Conservation (phyloP, 1,140 invertebrate genomes). For the Drosophila grimshawi region DNA sequence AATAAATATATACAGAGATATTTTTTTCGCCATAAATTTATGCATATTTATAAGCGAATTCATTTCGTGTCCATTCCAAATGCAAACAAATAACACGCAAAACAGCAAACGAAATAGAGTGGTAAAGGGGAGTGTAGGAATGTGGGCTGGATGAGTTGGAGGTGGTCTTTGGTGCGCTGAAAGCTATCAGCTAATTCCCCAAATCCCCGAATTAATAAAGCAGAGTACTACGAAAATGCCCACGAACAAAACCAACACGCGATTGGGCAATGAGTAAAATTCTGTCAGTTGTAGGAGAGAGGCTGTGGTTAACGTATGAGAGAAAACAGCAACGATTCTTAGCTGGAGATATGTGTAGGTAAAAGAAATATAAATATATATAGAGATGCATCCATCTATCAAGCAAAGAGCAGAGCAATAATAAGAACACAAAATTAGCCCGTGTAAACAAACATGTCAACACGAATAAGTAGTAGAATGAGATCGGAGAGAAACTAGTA, state of each 20-base stretch:
- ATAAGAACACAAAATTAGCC: slow-evolving; percentile 62
- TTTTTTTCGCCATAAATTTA: slow-evolving; percentile 70
- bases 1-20: slow-evolving; percentile 35
- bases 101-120: slow-evolving; percentile 16
- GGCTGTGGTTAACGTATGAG: slow-evolving; percentile 41
- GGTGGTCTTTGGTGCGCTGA: slow-evolving; percentile 8
- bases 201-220: slow-evolving; percentile 82
- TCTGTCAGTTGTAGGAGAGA: slow-evolving; percentile 7
- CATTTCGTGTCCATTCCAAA: slow-evolving; percentile 76
- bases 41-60: slow-evolving; percentile 78
- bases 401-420: slow-evolving; percentile 12
- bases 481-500: slow-evolving; percentile 8
- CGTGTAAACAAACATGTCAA: slow-evolving; percentile 81
- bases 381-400: slow-evolving; percentile 39
- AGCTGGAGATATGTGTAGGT: slow-evolving; percentile 15
- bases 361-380: slow-evolving; percentile 36
- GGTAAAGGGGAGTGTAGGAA: background rate
- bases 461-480: slow-evolving; percentile 42
- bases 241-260: slow-evolving; percentile 39
- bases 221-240: slow-evolving; percentile 61
- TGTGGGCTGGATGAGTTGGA: background rate
- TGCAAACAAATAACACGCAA: slow-evolving; percentile 72
- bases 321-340: slow-evolving; percentile 37
- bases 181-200: slow-evolving; percentile 75
- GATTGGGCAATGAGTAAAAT: slow-evolving; percentile 59